Conservation (phyloP, 2,888 invertebrate species). For the Leptinotarsa rubiginosa region DNA sequence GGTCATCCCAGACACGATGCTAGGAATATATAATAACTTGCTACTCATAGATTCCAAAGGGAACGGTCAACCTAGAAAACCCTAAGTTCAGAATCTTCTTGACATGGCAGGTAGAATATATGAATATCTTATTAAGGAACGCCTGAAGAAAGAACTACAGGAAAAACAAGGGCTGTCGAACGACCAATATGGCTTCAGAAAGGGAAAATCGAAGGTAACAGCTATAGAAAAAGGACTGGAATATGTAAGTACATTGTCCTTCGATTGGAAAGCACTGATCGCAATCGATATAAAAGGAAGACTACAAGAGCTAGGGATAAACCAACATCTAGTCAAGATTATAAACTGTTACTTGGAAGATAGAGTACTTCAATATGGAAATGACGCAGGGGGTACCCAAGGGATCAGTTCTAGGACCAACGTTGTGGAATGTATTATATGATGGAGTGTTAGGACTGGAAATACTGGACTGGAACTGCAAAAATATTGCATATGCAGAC, state of each 20-base stretch:
- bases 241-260: neutral
- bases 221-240: neutral
- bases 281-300: neutral
- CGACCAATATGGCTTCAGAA: neutral
- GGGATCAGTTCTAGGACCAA: too few relatives aligned
- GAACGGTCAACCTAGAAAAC: neutral
- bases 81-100: neutral
- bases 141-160: neutral
- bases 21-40: neutral
- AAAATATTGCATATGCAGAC: too few relatives aligned
- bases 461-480: neutral
- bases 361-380: too few relatives aligned
- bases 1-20: slow-evolving; percentile 1
- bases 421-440: too few relatives aligned
- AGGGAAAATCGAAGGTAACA: neutral
- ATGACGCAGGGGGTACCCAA: too few relatives aligned
- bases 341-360: too few relatives aligned
- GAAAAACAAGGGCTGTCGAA: neutral
- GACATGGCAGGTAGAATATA: neutral
- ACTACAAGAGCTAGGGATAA: too few relatives aligned
- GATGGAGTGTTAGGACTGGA: too few relatives aligned
- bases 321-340: too few relatives aligned
- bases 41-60: neutral
- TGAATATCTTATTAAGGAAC: neutral
- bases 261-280: neutral